Evolutionary conservation across 2,888 invertebrate genomes (phyloP).

Genomic region (Cheilosia urbana): DNA sequence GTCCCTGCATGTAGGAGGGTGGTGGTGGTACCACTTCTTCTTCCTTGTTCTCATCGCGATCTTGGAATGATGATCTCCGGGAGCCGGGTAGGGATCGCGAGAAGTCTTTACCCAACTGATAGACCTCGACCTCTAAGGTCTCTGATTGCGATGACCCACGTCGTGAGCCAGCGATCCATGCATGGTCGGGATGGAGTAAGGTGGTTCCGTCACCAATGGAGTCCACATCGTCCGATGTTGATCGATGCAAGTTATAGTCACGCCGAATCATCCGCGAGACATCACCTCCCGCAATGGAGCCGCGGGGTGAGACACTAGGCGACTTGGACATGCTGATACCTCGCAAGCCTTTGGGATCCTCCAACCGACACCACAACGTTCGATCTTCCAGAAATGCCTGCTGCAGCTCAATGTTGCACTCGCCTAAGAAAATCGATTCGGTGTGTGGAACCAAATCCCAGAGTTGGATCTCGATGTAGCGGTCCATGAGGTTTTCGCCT

Average conservation of each 20-base stretch:
- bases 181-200: conserved; percentile 93
- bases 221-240: conserved; percentile 90
- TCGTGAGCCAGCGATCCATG: conserved; percentile 90
- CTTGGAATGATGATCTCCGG: conserved; percentile 92
- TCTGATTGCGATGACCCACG: conserved; percentile 96
- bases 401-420: conserved; percentile 87
- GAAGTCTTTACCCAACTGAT: conserved; percentile 93
- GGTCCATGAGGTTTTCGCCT: conserved; percentile 91
- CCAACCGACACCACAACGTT: conserved; percentile 95
- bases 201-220: conserved; percentile 91
- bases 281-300: conserved; percentile 87
- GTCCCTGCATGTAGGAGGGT: conserved; percentile 87
- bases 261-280: conserved; percentile 88
- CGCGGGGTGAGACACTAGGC: conserved; percentile 91
- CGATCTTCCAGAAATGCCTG: conserved; percentile 94
- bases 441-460: conserved; percentile 94
- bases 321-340: conserved; percentile 86
- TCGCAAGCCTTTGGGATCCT: conserved; percentile 90
- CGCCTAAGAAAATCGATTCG: conserved; percentile 92
- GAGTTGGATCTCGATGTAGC: conserved; percentile 92
- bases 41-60: conserved; percentile 87
- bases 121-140: conserved; percentile 92
- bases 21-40: conserved; percentile 84
- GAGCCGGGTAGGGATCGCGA: conserved; percentile 94
- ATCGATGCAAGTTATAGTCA: conserved; percentile 90